These are phyloP conservation scores for Pseudocheirus occidentalis DNA, from an alignment of 2,797 vertebrate genomes.

Conservation along the genomic window DNA sequence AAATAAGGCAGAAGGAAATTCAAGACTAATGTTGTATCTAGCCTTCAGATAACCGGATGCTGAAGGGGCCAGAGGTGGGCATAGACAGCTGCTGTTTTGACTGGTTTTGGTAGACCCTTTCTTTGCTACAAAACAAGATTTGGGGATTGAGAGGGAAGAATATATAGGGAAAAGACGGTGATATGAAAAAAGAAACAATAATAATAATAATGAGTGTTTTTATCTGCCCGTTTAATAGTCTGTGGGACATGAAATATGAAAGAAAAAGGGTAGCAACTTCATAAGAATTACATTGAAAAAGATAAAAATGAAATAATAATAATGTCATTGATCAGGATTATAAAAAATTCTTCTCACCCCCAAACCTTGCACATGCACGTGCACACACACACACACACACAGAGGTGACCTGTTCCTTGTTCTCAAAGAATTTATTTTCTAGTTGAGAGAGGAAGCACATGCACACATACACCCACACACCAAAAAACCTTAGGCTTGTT, in stretches of 20 bases:
- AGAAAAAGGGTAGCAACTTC: neutral
- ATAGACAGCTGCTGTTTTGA: neutral
- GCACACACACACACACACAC: no score
- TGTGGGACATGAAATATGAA: neutral
- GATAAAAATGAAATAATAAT: neutral
- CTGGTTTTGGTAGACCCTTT: neutral
- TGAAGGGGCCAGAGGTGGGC: neutral
- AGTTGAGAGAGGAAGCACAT: neutral
- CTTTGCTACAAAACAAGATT: neutral
- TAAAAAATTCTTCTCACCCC: neutral
- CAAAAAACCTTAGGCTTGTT: neutral
- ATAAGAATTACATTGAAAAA: neutral
- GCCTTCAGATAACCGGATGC: neutral
- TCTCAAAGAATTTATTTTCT: neutral
- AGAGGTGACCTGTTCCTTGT: neutral
- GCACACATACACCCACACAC: neutral
- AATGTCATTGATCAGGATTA: neutral
- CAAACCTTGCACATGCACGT: neutral
- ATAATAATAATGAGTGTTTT: neutral
- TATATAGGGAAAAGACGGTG: neutral
- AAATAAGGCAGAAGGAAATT: neutral
- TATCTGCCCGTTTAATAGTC: neutral
- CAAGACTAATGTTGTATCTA: neutral
- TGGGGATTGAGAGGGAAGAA: neutral
- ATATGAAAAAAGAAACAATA: neutral